Evolutionary conservation across 2,888 invertebrate genomes (phyloP), one percentile per base, ranked within the genome.

Genomic region (Malthinus seriepunctatus): DNA sequence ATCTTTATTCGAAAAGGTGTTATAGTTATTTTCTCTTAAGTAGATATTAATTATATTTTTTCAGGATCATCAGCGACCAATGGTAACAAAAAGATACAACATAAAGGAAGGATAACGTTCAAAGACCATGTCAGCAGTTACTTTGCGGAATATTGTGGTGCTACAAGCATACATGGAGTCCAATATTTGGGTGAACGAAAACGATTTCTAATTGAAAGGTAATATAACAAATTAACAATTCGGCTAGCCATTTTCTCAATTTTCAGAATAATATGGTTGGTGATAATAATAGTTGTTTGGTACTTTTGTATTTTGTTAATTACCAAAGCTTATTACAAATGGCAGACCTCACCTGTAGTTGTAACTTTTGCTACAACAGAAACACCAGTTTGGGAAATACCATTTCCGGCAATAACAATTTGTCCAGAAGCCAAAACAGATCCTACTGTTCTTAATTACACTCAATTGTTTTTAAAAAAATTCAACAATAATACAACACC

Each of bases 341-440:
- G 89, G 89, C 84, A 86, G 60, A 83, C 84, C 57, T 88, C 86
- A 65, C 90, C 90, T 0, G 89, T 90, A 0, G 87, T 90, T 68
- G 89, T 90, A 9, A 88, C 88, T 69, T 89, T 90, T 71, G 88
- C 89, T 1, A 88, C 89, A 73, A 87, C 86, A 53, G 85, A 89
- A 0, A 89, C 88, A 8, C 85, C 86, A 1, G 84, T 87, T 42
- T 86, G 86, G 84, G 82, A 84, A 76, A 83, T 86, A 11, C 78
- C 79, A 3, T 78, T 78, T 69, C 78, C 76, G n/a, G 78, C 78
- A n/a, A 71, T 79, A 6, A 78, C 78, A 1, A 73, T 79, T 52
- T 79, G 79, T 57, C 72, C 78, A 8, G 87, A 88, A 76, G 86
- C 85, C 0, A 88, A 88, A 69, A 78, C 85, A 0, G 78, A 82